These are phyloP conservation scores for Muscicapa adusta DNA, from an alignment of 2,113 vertebrate species.

Conservation along the genomic window DNA sequence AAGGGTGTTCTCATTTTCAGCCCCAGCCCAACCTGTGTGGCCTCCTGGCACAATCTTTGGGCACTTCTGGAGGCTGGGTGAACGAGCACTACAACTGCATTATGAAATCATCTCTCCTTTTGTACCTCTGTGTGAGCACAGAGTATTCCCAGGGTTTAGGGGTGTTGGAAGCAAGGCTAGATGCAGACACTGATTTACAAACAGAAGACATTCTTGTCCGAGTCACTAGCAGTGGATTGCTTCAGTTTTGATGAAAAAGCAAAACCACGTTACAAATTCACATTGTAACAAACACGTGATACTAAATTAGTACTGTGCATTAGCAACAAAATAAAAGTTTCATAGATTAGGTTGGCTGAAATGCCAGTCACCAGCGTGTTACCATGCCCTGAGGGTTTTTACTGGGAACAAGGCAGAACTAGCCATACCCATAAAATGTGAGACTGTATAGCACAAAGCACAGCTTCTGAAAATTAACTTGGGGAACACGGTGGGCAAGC, in stretches of 20 bases:
- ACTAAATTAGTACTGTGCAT: neutral
- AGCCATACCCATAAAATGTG: neutral
- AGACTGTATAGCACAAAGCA: neutral
- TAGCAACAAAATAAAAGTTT: neutral
- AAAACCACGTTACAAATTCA: neutral
- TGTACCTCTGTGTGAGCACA: neutral
- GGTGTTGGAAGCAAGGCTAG: neutral
- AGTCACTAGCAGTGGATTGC: fast-evolving
- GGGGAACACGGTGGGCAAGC: neutral
- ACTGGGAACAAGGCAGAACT: neutral
- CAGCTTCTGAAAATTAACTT: neutral
- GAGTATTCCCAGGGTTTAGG: neutral
- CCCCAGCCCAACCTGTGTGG: too few relatives aligned
- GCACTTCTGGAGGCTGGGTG: neutral
- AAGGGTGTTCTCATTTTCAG: neutral
- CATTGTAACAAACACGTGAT: neutral
- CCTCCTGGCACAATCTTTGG: neutral
- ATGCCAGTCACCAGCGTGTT: neutral
- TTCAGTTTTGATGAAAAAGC: neutral
- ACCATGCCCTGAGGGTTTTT: neutral
- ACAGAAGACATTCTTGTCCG: neutral
- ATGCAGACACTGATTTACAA: neutral
- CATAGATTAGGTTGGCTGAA: neutral
- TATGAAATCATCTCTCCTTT: neutral
- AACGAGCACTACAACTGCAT: neutral